Evolutionary conservation across 2,888 invertebrate genomes (phyloP).

Genomic region (Metacarcinus magister): DNA sequence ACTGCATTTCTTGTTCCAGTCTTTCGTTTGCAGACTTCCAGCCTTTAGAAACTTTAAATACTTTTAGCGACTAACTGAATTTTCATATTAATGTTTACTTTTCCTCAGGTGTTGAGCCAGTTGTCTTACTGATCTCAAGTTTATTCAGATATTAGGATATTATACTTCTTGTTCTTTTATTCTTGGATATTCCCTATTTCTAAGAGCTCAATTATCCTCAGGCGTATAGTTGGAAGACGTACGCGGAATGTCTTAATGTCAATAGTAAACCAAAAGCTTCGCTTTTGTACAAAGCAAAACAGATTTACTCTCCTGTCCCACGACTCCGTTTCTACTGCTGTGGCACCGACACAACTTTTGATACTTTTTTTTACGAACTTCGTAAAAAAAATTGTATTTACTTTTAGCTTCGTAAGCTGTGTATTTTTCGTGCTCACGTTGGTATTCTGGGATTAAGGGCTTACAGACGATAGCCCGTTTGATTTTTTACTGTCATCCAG

Average conservation of each 20-base stretch:
- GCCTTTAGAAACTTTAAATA: too few species aligned
- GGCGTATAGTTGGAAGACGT: background rate
- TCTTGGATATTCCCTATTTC: background rate
- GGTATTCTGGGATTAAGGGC: background rate
- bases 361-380: background rate
- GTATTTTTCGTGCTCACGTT: background rate
- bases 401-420: background rate
- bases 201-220: background rate
- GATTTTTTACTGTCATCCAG: constrained; percentile 3
- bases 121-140: too few species aligned
- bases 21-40: too few species aligned
- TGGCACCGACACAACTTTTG: background rate
- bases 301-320: background rate
- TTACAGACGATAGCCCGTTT: background rate
- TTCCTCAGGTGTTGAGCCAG: too few species aligned
- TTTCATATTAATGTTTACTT: too few species aligned
- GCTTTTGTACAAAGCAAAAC: background rate
- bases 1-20: too few species aligned
- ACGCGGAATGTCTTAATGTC: background rate
- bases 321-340: background rate
- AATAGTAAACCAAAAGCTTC: background rate
- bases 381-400: background rate
- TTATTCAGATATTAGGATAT: too few species aligned
- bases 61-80: too few species aligned
- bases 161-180: too few species aligned